Conservation (phyloP, 2,797 vertebrate species). For the Phalanger gymnotis region DNA sequence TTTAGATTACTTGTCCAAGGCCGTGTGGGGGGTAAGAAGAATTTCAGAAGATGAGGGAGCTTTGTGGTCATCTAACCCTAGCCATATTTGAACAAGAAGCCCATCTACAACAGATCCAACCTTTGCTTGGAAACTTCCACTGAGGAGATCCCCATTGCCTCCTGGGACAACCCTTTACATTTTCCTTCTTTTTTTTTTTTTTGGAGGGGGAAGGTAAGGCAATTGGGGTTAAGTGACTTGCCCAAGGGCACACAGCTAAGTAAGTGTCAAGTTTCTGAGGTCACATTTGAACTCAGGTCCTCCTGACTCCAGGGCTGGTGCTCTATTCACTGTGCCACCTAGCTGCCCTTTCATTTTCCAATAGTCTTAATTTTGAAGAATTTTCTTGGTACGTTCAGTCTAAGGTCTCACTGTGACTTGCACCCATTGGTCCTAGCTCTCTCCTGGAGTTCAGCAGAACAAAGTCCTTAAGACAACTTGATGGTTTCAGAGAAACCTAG, state of each 20-base stretch:
- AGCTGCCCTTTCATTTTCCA: background rate
- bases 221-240: too few species aligned
- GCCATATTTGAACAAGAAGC: background rate
- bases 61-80: background rate
- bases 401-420: background rate
- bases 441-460: background rate
- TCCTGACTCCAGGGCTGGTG: too few species aligned
- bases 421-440: background rate
- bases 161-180: background rate
- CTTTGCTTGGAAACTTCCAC: background rate
- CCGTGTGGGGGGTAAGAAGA: background rate
- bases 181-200: too few species aligned
- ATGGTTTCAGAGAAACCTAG: background rate
- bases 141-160: background rate
- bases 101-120: background rate
- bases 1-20: background rate
- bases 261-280: too few species aligned
- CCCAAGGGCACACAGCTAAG: too few species aligned
- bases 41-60: background rate
- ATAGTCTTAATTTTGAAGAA: background rate
- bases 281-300: too few species aligned
- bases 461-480: background rate
- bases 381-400: background rate
- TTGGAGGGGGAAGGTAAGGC: too few species aligned
- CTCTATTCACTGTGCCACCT: too few species aligned